Conservation (phyloP, 2,797 vertebrate genomes). For the Sebastes nivosus region DNA sequence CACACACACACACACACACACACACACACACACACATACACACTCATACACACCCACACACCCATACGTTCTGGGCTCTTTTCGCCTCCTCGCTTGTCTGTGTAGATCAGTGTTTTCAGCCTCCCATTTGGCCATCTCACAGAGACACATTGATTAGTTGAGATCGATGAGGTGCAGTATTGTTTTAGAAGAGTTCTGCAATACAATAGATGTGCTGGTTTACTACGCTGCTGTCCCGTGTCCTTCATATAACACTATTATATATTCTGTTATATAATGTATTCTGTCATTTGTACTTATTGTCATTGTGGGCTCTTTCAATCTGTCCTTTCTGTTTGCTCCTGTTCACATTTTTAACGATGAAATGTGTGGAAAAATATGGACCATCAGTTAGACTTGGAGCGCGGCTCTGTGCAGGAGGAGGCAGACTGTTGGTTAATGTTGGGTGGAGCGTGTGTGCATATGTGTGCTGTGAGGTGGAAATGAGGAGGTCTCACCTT, state of each 20-base stretch:
- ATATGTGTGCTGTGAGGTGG: slow-evolving; percentile 17
- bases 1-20: neutral
- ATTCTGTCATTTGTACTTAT: neutral
- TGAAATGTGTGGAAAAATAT: neutral
- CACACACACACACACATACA: slow-evolving; percentile 7
- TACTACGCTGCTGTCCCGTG: slow-evolving; percentile 19
- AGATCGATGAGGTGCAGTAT: slow-evolving; percentile 63
- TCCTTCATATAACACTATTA: slow-evolving; percentile 3
- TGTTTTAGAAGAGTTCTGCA: slow-evolving; percentile 66
- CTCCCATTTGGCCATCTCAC: slow-evolving; percentile 45
- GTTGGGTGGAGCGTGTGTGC: slow-evolving; percentile 9
- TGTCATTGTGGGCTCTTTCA: slow-evolving; percentile 3
- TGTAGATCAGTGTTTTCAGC: slow-evolving; percentile 51
- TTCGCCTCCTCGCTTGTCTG: slow-evolving; percentile 44
- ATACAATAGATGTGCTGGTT: slow-evolving; percentile 30
- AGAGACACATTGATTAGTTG: slow-evolving; percentile 67
- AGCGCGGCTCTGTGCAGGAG: neutral
- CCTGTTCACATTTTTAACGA: neutral
- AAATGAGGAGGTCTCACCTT: slow-evolving; percentile 59
- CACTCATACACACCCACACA: slow-evolving; percentile 10
- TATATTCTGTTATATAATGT: neutral
- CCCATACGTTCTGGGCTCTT: slow-evolving; percentile 22
- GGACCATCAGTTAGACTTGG: neutral
- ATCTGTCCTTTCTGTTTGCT: neutral
- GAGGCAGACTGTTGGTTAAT: neutral